Evolutionary conservation across 2,888 invertebrate species (phyloP).

Genomic region (Caenorhabditis zanzibari): DNA sequence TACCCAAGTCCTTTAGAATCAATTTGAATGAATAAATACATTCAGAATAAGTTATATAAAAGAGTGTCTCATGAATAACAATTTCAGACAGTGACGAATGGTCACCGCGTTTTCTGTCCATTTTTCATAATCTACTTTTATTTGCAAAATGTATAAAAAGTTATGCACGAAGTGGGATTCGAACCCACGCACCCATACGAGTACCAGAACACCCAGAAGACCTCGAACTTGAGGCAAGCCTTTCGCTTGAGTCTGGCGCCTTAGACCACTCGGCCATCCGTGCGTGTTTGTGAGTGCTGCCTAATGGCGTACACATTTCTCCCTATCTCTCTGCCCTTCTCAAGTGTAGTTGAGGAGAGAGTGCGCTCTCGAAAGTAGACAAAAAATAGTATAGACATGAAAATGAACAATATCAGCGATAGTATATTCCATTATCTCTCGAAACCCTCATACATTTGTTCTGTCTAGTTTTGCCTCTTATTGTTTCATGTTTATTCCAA

Average conservation of each 20-base stretch:
- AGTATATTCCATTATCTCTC: background rate
- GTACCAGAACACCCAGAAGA: slow-evolving; percentile 74
- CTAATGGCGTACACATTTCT: slow-evolving; percentile 6
- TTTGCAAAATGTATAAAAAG: background rate
- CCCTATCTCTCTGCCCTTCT: background rate
- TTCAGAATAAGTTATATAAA: slow-evolving; percentile 32
- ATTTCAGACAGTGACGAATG: slow-evolving; percentile 39
- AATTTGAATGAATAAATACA: slow-evolving; percentile 42
- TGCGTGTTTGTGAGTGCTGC: slow-evolving; percentile 43
- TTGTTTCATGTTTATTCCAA: background rate
- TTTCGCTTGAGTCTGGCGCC: slow-evolving; percentile 84
- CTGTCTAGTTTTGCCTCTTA: slow-evolving; percentile 4
- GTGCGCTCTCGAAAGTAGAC: background rate
- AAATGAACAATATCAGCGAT: slow-evolving; percentile 12
- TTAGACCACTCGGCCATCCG: slow-evolving; percentile 84
- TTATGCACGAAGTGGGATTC: slow-evolving; percentile 74
- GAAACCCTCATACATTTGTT: slow-evolving; percentile 17
- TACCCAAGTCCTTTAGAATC: slow-evolving; percentile 54
- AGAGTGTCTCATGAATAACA: slow-evolving; percentile 16
- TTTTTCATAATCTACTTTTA: slow-evolving; percentile 5
- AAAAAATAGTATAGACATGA: background rate
- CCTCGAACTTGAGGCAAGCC: slow-evolving; percentile 66
- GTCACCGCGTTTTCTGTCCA: slow-evolving; percentile 18
- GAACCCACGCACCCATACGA: slow-evolving; percentile 78
- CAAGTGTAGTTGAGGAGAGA: background rate